Evolutionary conservation across 2,797 vertebrate species (phyloP).

Genomic region (Leuciscus waleckii): DNA sequence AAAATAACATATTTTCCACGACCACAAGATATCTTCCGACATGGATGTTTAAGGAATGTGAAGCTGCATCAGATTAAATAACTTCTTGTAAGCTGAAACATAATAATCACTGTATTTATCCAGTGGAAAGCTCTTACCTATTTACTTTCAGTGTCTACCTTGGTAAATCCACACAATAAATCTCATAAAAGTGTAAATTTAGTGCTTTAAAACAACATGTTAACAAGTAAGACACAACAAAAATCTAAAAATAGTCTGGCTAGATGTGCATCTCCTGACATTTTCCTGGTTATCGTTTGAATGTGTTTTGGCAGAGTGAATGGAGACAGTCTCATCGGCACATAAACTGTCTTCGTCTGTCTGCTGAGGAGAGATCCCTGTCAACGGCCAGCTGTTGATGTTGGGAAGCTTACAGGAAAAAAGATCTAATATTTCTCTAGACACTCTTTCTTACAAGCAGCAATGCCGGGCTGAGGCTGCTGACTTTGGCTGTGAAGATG

Average conservation of each 20-base stretch:
- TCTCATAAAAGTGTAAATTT: background rate
- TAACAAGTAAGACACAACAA: conserved; percentile 25
- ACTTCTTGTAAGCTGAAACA: background rate
- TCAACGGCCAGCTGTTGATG: conserved; percentile 57
- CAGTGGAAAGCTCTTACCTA: background rate
- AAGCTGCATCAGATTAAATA: background rate
- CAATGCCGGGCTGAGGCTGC: conserved; percentile 28
- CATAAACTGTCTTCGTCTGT: conserved; percentile 48
- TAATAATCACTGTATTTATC: background rate
- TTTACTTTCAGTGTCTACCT: background rate
- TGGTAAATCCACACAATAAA: conserved; percentile 1
- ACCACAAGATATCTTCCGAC: background rate
- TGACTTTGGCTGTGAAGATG: conserved; percentile 53
- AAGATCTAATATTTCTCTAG: conserved; percentile 52
- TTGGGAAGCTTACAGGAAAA: conserved; percentile 57
- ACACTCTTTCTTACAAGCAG: conserved; percentile 42
- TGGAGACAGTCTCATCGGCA: conserved; percentile 32
- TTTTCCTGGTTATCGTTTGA: conserved; percentile 37
- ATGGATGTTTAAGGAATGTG: background rate
- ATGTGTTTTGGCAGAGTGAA: conserved; percentile 29
- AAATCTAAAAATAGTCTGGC: conserved; percentile 38
- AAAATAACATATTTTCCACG: background rate
- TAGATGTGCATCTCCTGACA: conserved; percentile 15
- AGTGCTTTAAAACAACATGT: conserved; percentile 18
- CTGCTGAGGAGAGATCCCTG: conserved; percentile 49